Evolutionary conservation across 1,140 invertebrate species (phyloP).

Genomic region (Aphis craccivora): DNA sequence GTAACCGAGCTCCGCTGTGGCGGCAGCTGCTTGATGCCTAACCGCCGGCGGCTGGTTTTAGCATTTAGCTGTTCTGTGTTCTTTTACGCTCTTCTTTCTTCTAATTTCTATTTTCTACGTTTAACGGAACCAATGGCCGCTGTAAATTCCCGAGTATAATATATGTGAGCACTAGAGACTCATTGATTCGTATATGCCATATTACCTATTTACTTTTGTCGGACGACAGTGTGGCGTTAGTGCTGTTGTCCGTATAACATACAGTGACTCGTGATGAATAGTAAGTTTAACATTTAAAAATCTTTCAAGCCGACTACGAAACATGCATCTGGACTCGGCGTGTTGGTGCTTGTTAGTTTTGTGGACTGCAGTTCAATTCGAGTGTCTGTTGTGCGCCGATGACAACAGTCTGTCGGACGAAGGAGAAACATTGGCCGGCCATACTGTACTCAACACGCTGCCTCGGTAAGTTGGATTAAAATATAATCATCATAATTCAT

Average conservation of each 20-base stretch:
- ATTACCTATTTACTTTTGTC: background rate
- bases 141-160: background rate
- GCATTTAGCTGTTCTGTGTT: no score
- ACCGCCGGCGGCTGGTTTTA: no score
- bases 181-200: background rate
- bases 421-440: background rate
- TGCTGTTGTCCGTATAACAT: background rate
- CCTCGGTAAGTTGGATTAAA: conserved; percentile 7
- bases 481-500: background rate
- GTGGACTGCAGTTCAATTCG: background rate
- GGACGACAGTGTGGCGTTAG: background rate
- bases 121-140: background rate
- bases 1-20: no score
- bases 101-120: no score
- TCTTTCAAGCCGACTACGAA: background rate
- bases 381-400: background rate
- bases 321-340: background rate
- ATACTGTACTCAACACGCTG: background rate
- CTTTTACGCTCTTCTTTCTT: no score
- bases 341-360: background rate
- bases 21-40: no score
- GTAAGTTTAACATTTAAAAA: background rate
- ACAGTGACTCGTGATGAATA: background rate
- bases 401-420: background rate
- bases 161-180: background rate